Percentiles rank a stretch among this genome's conserved stretches.
Evolutionary conservation across 2,888 invertebrate genomes (phyloP).

Genomic region (Campoletis raptor): DNA sequence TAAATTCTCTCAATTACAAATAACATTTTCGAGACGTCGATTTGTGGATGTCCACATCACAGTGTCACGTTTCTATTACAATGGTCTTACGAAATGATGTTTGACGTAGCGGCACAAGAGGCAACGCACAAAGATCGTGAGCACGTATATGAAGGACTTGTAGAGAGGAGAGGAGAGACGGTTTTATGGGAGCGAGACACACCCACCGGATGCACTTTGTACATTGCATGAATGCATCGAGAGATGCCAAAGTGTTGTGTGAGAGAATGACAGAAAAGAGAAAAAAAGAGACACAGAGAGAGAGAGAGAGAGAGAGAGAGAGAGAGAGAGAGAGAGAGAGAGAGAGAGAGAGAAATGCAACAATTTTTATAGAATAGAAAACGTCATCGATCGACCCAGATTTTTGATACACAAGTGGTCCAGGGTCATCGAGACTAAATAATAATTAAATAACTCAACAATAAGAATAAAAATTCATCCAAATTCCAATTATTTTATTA

Average conservation of each 20-base stretch:
- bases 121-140: conserved; percentile 33
- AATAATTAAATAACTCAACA: too few relatives aligned
- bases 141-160: conserved; percentile 9
- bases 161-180: conserved; percentile 72
- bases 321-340: conserved; percentile 18
- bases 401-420: conserved; percentile 53
- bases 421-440: conserved; percentile 53
- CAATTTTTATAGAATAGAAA: conserved; percentile 15
- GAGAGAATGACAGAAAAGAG: conserved; percentile 30
- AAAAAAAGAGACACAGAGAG: conserved; percentile 8
- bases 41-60: conserved; percentile 28
- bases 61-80: conserved; percentile 44
- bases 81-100: conserved; percentile 40
- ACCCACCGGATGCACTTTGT: conserved; percentile 84
- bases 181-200: conserved; percentile 82
- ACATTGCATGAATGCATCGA: conserved; percentile 69
- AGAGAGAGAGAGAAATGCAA: background rate
- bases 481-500: background rate
- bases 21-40: background rate
- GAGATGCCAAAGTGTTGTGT: conserved; percentile 43
- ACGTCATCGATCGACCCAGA: conserved; percentile 61
- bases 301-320: conserved; percentile 12
- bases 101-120: conserved; percentile 39
- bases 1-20: background rate
- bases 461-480: too few relatives aligned